A percentile compares a stretch with the other conserved stretches of the same genome.
Evolutionary conservation across 2,888 invertebrate species (phyloP).

Genomic region (Helobdella robusta): DNA sequence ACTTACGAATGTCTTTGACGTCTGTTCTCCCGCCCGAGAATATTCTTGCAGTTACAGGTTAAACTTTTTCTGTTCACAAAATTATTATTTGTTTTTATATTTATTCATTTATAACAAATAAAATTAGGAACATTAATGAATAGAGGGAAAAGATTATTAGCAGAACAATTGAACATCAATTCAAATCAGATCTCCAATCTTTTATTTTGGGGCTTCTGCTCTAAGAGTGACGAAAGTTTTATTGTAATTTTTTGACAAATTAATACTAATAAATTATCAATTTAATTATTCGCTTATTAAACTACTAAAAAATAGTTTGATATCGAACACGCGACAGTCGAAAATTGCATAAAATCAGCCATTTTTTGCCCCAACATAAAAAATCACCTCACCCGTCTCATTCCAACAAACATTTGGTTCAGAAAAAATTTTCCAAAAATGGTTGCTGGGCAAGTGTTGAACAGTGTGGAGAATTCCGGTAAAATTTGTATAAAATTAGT

Average conservation of each 20-base stretch:
- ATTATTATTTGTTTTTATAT: too few relatives aligned
- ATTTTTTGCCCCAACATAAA: slow-evolving; percentile 11
- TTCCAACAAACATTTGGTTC: slow-evolving; percentile 14
- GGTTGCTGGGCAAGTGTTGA: background rate
- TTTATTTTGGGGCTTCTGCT: slow-evolving; percentile 19
- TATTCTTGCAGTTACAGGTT: slow-evolving; percentile 18
- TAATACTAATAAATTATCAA: background rate
- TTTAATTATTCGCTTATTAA: background rate
- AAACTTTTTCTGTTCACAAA: too few relatives aligned
- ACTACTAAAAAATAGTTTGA: slow-evolving; percentile 11
- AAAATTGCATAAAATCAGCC: slow-evolving; percentile 15
- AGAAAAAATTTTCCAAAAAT: slow-evolving; percentile 18
- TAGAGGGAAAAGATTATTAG: slow-evolving; percentile 4
- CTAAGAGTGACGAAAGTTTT: slow-evolving; percentile 6
- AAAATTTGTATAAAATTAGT: background rate
- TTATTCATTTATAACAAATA: too few relatives aligned
- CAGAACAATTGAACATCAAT: slow-evolving; percentile 17
- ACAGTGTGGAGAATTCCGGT: background rate
- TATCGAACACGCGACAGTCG: slow-evolving; percentile 15
- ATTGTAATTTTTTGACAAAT: background rate
- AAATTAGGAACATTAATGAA: background rate
- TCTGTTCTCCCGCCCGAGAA: slow-evolving; percentile 7
- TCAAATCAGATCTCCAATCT: slow-evolving; percentile 21
- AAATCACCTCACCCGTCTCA: slow-evolving; percentile 15
- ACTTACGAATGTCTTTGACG: slow-evolving; percentile 11